Base-by-base conservation (phyloP, 1,140 invertebrate genomes). In the Pogonus chalceus region DNA sequence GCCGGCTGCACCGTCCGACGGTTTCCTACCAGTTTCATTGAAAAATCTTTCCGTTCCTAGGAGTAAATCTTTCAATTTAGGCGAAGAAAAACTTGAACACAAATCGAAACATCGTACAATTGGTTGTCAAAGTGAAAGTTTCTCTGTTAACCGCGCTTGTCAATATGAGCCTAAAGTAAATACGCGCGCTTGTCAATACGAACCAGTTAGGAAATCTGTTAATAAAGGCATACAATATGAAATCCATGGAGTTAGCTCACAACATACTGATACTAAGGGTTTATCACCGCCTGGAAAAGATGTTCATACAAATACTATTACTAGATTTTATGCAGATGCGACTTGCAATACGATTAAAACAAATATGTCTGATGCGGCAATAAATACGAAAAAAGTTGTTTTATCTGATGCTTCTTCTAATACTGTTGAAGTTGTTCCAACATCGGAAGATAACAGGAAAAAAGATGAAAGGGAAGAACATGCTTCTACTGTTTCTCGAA, bases 1-100 rank as follows among this genome's bases (percentile, higher is more conserved):
- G 23, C 37, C 37, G 3, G 18, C 3, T 43, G 62, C 67, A 1
- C 64, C 73, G n/a, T 60, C 61, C 12, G 46, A 57, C 51, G 62
- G 63, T 20, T 59, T 63, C 9, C 39, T 46, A 49, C 50, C 64
- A 31, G 56, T 69, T 39, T 68, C 66, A 2, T 56, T 70, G 43
- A 62, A 65, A 3, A 55, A 60, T 12, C 56, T 69, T 49, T 59
- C 60, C 10, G 35, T 57, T 10, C 59, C 62, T 22, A 60, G 63
- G 55, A 67, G 65, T 49, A 68, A 68, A 57, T 68, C 66, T 2
- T 69, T 69, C 53, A 64, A 67, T 61, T 58, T 68, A 51, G 67
- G 67, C 20, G 65, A 65, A 35, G 62, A 63, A 23, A 61, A 61
- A 58, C 48, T 67, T 1, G 37, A 16, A 12, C 26, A 31, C 26